These are phyloP conservation scores for Agrochola lychnidis DNA, from an alignment of 2,888 invertebrate species.

Conservation along the genomic window DNA sequence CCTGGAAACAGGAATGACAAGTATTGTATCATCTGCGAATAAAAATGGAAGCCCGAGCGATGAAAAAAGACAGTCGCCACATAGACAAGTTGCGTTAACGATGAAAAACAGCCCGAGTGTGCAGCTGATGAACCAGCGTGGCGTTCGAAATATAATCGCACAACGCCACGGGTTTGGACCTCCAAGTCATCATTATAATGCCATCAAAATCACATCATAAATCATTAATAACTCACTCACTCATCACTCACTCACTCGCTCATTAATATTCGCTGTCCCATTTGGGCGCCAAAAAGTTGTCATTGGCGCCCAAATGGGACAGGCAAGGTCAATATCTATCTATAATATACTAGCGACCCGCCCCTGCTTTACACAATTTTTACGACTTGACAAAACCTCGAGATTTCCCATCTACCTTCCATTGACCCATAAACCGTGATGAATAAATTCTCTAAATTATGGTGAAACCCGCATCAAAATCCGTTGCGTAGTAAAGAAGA, in stretches of 20 bases:
- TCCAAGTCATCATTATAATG: not conserved
- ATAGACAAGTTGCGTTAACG: not conserved
- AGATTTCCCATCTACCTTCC: not conserved
- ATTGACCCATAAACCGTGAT: not conserved
- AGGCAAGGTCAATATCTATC: not conserved
- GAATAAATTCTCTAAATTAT: not conserved
- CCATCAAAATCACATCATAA: not conserved
- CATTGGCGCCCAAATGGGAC: constrained; percentile 2
- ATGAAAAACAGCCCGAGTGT: not conserved
- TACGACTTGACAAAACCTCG: not conserved
- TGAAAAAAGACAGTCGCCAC: not conserved
- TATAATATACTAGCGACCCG: not conserved
- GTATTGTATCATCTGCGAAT: not conserved
- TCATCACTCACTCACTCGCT: no score
- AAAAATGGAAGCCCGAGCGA: not conserved
- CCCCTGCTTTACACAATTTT: not conserved
- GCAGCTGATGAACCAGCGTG: not conserved
- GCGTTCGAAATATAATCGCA: not conserved
- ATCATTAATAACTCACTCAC: no score
- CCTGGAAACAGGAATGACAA: constrained; percentile 75
- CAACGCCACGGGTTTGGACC: not conserved
- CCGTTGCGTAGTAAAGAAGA: not conserved
- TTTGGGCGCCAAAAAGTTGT: not conserved
- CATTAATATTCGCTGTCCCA: no score
- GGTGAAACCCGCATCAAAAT: not conserved